A percentile compares a stretch with the other conserved stretches of the same genome.
These are phyloP conservation scores for Cephus rjabovi DNA, from an alignment of 2,888 invertebrate genomes.

Conservation along the genomic window DNA sequence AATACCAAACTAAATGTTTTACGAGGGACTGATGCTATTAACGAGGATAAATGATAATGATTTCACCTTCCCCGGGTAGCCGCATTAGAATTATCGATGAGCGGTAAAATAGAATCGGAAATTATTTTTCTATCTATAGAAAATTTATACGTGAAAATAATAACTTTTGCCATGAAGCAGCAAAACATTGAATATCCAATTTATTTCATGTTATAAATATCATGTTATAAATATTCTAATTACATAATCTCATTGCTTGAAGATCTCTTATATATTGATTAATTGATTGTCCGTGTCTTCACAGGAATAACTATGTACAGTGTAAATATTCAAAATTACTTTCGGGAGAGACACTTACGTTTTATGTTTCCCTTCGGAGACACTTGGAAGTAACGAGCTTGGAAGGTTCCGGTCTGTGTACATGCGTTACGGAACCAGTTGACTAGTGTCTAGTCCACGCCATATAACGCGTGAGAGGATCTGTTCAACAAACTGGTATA, in stretches of 20 bases:
- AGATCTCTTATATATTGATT: not conserved
- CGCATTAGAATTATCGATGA: not conserved
- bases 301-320: not conserved
- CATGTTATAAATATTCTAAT: not conserved
- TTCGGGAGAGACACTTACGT: not conserved
- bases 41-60: constrained; percentile 1
- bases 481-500: constrained; percentile 5
- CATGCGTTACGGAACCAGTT: not conserved
- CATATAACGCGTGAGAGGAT: not conserved
- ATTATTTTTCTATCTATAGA: not conserved
- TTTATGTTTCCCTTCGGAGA: not conserved
- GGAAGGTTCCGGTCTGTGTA: not conserved
- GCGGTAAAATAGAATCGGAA: not conserved
- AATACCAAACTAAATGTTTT: not conserved
- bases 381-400: not conserved
- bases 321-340: not conserved
- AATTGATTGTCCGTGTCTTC: not conserved
- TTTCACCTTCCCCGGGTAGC: not conserved
- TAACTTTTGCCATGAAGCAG: not conserved
- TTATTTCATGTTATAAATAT: not conserved
- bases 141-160: not conserved
- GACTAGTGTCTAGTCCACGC: not conserved
- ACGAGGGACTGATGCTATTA: constrained; percentile 1
- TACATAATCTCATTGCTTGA: not conserved
- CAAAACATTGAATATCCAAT: not conserved